Base-by-base conservation (phyloP, 1,140 invertebrate genomes). In the Drosophila bocqueti region DNA sequence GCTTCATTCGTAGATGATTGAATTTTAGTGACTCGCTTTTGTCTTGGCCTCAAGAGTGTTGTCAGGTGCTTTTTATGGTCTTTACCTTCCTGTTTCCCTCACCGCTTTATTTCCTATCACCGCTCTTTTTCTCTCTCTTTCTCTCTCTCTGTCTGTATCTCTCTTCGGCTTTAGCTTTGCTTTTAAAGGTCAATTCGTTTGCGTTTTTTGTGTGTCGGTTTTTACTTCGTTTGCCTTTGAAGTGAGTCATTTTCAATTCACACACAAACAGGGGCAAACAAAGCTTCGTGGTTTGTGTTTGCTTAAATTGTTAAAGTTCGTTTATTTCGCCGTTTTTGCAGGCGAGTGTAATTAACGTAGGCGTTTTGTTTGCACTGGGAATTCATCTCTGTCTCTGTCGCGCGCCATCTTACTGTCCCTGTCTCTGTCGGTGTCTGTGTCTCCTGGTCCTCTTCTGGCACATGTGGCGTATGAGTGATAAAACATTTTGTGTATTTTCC, bases 381-480 rank as follows among this genome's bases (percentile, higher is more conserved):
- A 77, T 73, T 71, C 66, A 82, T 2, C 36, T 82, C 76, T 73
- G 47, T 82, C 74, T 59, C 66, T 60, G 38, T 60, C 65, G 40
- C 60, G 38, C 59, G 31, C 29, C 58, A 47, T 29, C 52, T 42
- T 18, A n/a, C 49, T 63, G 9, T 18, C 55, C 11, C 54, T 50
- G 15, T 46, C 34, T 18, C 45, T 43, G 24, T 55, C 29, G 18
- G 18, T 24, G 10, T 50, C 24, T 31, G 47, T n/a, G 16, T 18
- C 49, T 29, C 26, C 16, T 29, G 24, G 1, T 18, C n/a, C 26
- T 34, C 52, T 55, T 8, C 58, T 36, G 58, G 55, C 75, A 49
- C 81, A 83, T 79, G 81, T 61, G 76, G 76, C 81, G 81, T 83
- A 83, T 83, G 71, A 83, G 81, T 83, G 81, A 83, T 83, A 79